A percentile compares a stretch with the other conserved stretches of the same genome.
These are phyloP conservation scores for Cyclophora albipunctata DNA, from an alignment of 2,888 invertebrate species.

Conservation along the genomic window DNA sequence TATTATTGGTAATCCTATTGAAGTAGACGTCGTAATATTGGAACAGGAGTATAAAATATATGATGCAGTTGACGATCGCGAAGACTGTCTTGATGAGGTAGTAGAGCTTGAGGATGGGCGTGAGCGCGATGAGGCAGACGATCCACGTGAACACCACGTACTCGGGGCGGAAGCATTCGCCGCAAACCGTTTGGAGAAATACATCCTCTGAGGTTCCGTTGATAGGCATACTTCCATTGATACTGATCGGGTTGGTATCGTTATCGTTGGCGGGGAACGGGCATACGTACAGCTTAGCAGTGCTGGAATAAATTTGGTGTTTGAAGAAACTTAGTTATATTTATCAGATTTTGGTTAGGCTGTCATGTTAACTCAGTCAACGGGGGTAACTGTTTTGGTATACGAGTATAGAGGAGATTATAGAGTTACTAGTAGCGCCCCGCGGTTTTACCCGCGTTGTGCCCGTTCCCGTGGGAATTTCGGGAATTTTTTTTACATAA, in stretches of 20 bases:
- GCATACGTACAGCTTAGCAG: conserved; percentile 56
- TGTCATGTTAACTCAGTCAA: background rate
- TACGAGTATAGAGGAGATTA: no score
- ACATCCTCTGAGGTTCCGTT: background rate
- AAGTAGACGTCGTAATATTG: conserved; percentile 74
- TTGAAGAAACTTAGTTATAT: background rate
- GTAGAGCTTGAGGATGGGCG: conserved; percentile 93
- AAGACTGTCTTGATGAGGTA: conserved; percentile 89
- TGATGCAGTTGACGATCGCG: conserved; percentile 83
- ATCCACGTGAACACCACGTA: conserved; percentile 97
- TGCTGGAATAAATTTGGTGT: conserved; percentile 38
- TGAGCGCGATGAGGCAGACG: conserved; percentile 90
- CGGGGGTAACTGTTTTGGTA: no score
- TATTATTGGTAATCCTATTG: conserved; percentile 23
- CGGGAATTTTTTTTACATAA: no score
- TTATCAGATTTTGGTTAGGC: background rate
- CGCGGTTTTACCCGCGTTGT: no score
- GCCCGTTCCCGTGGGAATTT: no score
- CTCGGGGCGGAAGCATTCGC: conserved; percentile 81
- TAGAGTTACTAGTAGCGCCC: no score
- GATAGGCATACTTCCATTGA: no score
- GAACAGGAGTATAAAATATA: conserved; percentile 83
- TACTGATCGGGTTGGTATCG: background rate
- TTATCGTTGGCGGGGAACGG: conserved; percentile 13
- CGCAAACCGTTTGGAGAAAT: conserved; percentile 2